Percentiles rank a stretch among this genome's conserved stretches.
Evolutionary conservation across 2,113 vertebrate species (phyloP).

Genomic region (Ceyx margarethae): DNA sequence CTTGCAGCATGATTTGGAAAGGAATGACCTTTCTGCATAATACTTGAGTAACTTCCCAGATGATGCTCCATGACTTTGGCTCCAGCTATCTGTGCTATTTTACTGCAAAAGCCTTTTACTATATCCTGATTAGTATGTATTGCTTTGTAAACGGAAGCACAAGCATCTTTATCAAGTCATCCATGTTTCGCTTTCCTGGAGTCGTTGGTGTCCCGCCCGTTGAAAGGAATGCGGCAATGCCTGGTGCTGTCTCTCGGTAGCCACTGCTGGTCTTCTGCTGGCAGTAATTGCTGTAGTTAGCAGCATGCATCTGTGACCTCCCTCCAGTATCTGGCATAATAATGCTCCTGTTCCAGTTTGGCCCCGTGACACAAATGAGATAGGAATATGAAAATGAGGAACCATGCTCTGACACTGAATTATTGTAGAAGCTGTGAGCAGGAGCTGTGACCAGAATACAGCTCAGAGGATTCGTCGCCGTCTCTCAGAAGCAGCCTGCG

Average conservation of each 20-base stretch:
- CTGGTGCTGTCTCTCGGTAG: accelerated
- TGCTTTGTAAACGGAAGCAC: not conserved
- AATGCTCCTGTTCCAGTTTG: not conserved
- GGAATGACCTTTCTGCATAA: not conserved
- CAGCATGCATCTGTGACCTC: not conserved
- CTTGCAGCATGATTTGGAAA: not conserved
- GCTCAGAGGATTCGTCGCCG: accelerated
- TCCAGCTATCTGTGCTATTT: not conserved
- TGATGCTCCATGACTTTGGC: accelerated
- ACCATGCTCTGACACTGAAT: not conserved
- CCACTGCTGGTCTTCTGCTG: not conserved
- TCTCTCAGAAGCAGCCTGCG: not conserved
- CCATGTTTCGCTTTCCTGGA: not conserved
- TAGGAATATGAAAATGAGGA: not conserved
- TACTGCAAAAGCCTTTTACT: not conserved
- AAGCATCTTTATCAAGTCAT: not conserved
- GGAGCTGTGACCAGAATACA: not conserved
- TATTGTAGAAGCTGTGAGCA: not conserved
- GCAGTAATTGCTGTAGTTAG: not conserved
- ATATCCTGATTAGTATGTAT: not conserved
- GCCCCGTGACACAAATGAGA: not conserved
- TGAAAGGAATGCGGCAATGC: not conserved
- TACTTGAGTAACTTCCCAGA: not conserved
- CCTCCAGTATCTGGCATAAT: not conserved
- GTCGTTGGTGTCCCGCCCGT: accelerated